Evolutionary conservation across 23 tunicate genomes (phyloP).

Genomic region (Phallusia fumigata): DNA sequence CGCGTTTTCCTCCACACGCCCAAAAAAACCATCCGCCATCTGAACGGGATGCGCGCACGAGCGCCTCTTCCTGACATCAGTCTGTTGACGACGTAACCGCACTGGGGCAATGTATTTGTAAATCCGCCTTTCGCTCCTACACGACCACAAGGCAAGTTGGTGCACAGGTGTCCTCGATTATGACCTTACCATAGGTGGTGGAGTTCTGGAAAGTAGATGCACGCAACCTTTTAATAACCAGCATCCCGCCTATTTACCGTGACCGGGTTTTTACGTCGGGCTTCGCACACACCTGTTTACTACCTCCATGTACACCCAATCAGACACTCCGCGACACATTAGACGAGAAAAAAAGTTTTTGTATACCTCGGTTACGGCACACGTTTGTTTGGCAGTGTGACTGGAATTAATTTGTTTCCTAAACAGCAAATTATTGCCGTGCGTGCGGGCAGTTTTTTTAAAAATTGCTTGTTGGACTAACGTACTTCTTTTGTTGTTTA

Average conservation of each 20-base stretch:
- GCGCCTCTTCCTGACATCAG: not conserved
- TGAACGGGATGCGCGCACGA: slow-evolving; percentile 1
- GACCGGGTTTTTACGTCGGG: too few relatives aligned
- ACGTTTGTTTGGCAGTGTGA: not conserved
- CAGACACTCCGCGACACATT: too few relatives aligned
- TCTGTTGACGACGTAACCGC: not conserved
- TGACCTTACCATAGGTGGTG: too few relatives aligned
- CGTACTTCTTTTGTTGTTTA: not conserved
- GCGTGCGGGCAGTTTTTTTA: not conserved
- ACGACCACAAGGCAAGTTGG: too few relatives aligned
- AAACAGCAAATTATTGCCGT: not conserved
- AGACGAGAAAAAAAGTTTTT: too few relatives aligned
- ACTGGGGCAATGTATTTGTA: not conserved
- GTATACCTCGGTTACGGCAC: too few relatives aligned
- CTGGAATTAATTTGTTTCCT: not conserved
- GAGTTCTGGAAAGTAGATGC: too few relatives aligned
- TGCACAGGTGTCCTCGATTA: too few relatives aligned
- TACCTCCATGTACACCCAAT: too few relatives aligned
- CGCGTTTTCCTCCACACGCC: not conserved
- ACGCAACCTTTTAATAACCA: too few relatives aligned
- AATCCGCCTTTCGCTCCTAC: not conserved
- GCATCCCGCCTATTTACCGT: too few relatives aligned
- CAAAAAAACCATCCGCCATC: not conserved
- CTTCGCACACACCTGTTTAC: too few relatives aligned
- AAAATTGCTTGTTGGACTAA: not conserved